Evolutionary conservation across 2,888 invertebrate genomes (phyloP), one percentile per base, ranked within the genome.

Genomic region (Halictus quadricinctus): DNA sequence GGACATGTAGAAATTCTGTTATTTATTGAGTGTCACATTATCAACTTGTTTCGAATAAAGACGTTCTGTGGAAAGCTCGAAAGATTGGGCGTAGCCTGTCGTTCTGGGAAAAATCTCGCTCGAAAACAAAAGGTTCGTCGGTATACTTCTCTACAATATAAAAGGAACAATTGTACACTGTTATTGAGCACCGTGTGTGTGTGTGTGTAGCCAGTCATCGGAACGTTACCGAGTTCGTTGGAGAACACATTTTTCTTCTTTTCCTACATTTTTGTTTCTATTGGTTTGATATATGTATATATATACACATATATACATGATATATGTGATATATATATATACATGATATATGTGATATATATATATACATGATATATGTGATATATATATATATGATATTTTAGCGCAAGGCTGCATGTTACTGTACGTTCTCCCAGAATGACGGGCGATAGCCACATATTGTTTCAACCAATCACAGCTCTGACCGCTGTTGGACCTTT

Each of bases 401-500:
- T 46, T 13, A 69, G 41, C n/a, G 54, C 43, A 18, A 29, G 36
- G 15, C 69, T 46, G n/a, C 46, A 70, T 72, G n/a, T 80, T 69
- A 60, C 64, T 80, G 72, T 29, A 84, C 29, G 50, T 79, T 85
- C 82, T 92, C 91, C 90, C 89, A 90, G 90, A 92, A 93, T 90
- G 90, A 88, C 91, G 89, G 90, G 90, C 89, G 88, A 91, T 89
- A 91, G 92, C 93, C 93, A 93, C 94, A 93, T 94, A 94, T 94
- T 94, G 94, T 94, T 94, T 94, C 94, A 94, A 94, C 94, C 94
- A 94, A 95, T 95, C 94, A 95, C 94, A 95, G 94, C 94, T 94
- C 92, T 93, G 90, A 94, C 91, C 93, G 94, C 94, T 94, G 94
- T 95, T 95, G 94, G 94, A 95, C 94, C 94, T 93, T 83, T 88